These are phyloP conservation scores for Drosophila pruinosa DNA, from an alignment of 1,140 invertebrate genomes.

Conservation along the genomic window DNA sequence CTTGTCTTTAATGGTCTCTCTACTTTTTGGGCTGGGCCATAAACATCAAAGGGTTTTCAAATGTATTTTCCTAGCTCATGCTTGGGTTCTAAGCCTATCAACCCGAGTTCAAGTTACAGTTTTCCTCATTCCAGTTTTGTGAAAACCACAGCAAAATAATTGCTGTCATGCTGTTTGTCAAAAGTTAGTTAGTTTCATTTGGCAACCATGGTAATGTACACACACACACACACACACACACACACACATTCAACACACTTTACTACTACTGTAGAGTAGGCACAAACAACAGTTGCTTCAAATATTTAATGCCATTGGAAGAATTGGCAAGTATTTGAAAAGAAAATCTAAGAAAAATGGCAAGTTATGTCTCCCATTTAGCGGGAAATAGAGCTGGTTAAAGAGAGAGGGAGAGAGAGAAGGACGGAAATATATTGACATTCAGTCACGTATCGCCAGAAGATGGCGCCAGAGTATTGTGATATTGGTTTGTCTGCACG, in stretches of 20 bases:
- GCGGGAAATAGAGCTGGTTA: background rate
- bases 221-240: background rate
- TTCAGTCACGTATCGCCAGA: constrained; percentile 19
- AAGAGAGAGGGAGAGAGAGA: background rate
- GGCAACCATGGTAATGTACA: constrained; percentile 13
- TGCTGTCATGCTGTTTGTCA: constrained; percentile 6
- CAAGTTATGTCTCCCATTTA: background rate
- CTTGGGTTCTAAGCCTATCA: constrained; percentile 4
- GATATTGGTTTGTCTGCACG: constrained; percentile 43
- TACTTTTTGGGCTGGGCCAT: background rate
- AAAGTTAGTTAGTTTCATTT: constrained; percentile 28
- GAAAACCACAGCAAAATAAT: constrained; percentile 21
- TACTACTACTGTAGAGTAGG: too few species aligned
- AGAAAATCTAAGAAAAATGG: constrained; percentile 13
- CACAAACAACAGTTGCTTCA: background rate
- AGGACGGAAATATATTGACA: background rate
- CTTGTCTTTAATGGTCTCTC: constrained; percentile 1
- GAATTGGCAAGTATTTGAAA: constrained; percentile 1
- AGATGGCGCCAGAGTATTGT: constrained; percentile 10
- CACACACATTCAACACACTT: background rate
- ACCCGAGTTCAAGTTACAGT: constrained; percentile 6
- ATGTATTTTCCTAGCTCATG: constrained; percentile 1
- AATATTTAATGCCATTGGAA: background rate
- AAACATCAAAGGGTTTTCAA: constrained; percentile 18
- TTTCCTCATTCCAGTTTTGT: background rate